phyloP scores from a whole-genome alignment of 2,888 invertebrate species.

The Diarsia dahlii region DNA sequence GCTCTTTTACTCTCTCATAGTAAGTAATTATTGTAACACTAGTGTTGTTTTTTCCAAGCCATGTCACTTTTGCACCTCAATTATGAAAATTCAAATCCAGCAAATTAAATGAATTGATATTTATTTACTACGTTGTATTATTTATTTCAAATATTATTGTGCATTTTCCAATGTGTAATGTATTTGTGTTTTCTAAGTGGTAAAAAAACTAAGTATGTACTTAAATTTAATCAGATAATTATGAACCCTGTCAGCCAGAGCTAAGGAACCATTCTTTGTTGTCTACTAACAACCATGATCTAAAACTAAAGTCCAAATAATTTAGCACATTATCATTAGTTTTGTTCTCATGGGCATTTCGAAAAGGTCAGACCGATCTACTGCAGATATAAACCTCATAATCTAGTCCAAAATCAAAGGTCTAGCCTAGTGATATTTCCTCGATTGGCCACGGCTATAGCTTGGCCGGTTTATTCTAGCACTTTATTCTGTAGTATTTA shows the following conservation, averaged over 20 bases:
- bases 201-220: not conserved
- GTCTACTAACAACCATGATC: slow-evolving; percentile 7
- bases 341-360: slow-evolving; percentile 53
- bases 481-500: slow-evolving; percentile 42
- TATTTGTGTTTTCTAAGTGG: too few species aligned
- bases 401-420: slow-evolving; percentile 42
- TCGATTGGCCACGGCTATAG: slow-evolving; percentile 45
- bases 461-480: slow-evolving; percentile 16
- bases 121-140: not conserved
- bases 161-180: too few species aligned
- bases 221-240: not conserved
- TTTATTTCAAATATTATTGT: not conserved
- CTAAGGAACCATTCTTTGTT: not conserved
- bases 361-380: slow-evolving; percentile 36
- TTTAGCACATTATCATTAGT: slow-evolving; percentile 21
- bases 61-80: not conserved
- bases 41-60: too few species aligned
- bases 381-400: slow-evolving; percentile 24
- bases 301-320: slow-evolving; percentile 9
- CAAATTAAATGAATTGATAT: too few species aligned
- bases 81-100: not conserved
- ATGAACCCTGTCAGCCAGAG: not conserved
- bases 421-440: slow-evolving; percentile 49
- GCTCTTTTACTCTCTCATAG: too few species aligned
- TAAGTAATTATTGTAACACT: too few species aligned